A percentile compares a stretch with the other conserved stretches of the same genome.
These are phyloP conservation scores for Trachythela sp. DNA, from an alignment of 64 coral and sea anemone species.

Conservation along the genomic window DNA sequence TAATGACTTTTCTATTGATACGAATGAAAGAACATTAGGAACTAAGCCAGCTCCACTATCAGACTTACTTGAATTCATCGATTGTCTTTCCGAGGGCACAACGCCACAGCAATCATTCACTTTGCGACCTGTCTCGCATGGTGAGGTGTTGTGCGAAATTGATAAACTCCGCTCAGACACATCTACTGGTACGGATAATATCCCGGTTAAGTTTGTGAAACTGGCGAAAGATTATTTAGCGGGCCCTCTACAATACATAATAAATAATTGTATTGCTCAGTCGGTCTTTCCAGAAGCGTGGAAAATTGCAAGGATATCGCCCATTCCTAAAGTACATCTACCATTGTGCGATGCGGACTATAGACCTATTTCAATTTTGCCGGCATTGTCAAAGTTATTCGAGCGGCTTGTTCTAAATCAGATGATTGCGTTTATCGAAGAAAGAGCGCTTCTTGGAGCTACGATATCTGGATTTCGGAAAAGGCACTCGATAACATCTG, in stretches of 20 bases:
- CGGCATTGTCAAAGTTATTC: no score
- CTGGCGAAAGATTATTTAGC: neutral
- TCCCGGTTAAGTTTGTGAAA: neutral
- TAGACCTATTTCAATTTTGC: no score
- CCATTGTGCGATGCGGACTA: no score
- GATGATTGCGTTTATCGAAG: neutral
- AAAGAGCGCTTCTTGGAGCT: neutral
- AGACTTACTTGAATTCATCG: neutral
- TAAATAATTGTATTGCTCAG: neutral
- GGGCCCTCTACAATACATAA: neutral
- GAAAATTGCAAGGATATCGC: neutral
- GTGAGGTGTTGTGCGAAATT: neutral
- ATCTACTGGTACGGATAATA: neutral
- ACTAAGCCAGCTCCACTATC: neutral
- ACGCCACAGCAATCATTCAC: neutral
- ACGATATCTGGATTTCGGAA: conserved; percentile 47
- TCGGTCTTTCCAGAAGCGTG: neutral
- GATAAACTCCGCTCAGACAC: neutral
- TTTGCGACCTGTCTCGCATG: neutral
- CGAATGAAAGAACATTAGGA: neutral
- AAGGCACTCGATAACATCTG: conserved; percentile 40
- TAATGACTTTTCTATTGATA: neutral
- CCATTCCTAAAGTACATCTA: no score
- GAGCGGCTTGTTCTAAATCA: no score
- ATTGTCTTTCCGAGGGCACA: neutral